These are phyloP conservation scores for Pipistrellus kuhlii DNA, from an alignment of 2,797 vertebrate species.

Conservation along the genomic window DNA sequence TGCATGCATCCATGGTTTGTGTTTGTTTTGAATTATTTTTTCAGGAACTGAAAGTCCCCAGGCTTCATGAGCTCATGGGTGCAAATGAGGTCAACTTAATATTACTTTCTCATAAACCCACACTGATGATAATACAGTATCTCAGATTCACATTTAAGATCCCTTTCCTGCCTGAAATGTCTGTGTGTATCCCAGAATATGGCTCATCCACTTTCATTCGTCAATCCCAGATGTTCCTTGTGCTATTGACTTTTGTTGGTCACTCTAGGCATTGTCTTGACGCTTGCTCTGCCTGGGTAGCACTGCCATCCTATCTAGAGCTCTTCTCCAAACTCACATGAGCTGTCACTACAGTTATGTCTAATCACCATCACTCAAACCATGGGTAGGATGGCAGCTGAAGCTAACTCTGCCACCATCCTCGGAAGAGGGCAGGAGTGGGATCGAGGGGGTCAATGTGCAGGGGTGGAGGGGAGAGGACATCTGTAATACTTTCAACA, in stretches of 20 bases:
- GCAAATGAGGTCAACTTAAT: slow-evolving; percentile 43
- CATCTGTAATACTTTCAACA: not conserved
- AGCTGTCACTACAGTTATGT: not conserved
- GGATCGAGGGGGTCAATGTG: not conserved
- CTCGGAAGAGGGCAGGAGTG: not conserved
- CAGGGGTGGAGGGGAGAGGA: not conserved
- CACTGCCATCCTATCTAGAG: not conserved
- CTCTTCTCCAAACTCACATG: not conserved
- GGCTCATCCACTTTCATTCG: not conserved
- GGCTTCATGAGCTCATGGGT: not conserved
- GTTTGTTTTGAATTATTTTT: slow-evolving; percentile 65
- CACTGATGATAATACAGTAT: not conserved
- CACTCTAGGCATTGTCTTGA: not conserved
- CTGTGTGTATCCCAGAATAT: not conserved
- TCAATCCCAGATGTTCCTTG: not conserved
- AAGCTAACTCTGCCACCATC: not conserved
- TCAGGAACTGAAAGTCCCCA: not conserved
- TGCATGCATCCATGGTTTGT: not conserved
- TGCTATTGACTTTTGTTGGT: not conserved
- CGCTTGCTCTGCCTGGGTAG: rapidly evolving
- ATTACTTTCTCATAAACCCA: not conserved
- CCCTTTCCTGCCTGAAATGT: not conserved
- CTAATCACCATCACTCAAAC: not conserved
- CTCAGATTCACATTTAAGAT: not conserved
- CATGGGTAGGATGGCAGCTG: not conserved